A percentile compares a stretch with the other conserved stretches of the same genome.
Evolutionary conservation across 1,140 invertebrate genomes (phyloP).

Genomic region (Prorops nasuta): DNA sequence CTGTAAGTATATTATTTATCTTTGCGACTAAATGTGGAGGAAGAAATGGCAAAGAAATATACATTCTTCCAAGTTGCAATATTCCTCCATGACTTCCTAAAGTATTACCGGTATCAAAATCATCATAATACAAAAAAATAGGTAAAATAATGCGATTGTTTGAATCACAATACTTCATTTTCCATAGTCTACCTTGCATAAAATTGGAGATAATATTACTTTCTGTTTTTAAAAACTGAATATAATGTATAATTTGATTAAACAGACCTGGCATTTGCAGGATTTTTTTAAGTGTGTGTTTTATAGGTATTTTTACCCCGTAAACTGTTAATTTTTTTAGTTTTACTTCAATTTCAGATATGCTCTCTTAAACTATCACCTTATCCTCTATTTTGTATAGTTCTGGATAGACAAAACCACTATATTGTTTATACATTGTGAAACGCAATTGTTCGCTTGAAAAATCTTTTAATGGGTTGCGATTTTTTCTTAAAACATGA

Average conservation of each 20-base stretch:
- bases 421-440: conserved; percentile 15
- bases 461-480: conserved; percentile 11
- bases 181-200: conserved; percentile 21
- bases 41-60: conserved; percentile 15
- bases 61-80: conserved; percentile 12
- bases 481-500: conserved; percentile 10
- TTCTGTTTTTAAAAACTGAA: conserved; percentile 7
- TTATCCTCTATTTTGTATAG: conserved; percentile 16
- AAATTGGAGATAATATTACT: conserved; percentile 13
- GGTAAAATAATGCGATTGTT: conserved; percentile 12
- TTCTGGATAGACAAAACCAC: conserved; percentile 11
- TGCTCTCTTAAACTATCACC: neutral
- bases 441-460: conserved; percentile 16
- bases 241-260: conserved; percentile 12
- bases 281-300: conserved; percentile 10
- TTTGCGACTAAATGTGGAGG: conserved; percentile 17
- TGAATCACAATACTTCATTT: conserved; percentile 9
- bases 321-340: conserved; percentile 12
- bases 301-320: conserved; percentile 15
- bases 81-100: conserved; percentile 16
- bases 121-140: conserved; percentile 14
- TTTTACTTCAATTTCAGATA: neutral
- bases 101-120: conserved; percentile 11
- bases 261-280: conserved; percentile 13
- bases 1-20: conserved; percentile 15